Evolutionary conservation across 2,888 invertebrate species (phyloP).

Genomic region (Siphlonurus alternatus): DNA sequence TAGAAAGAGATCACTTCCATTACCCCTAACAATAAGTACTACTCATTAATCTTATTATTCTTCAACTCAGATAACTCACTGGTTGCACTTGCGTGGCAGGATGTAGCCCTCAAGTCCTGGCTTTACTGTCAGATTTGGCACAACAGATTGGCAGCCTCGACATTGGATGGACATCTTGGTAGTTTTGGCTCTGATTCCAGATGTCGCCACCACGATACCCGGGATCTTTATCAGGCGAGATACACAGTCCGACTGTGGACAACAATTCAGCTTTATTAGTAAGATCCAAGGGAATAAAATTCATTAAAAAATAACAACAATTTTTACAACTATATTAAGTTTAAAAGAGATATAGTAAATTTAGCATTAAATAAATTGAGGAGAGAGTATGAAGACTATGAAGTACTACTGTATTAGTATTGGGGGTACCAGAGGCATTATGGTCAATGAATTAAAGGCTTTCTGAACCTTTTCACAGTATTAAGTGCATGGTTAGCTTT

Average conservation of each 20-base stretch:
- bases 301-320: neutral
- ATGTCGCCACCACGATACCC: conserved; percentile 88
- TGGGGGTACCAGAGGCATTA: no score
- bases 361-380: neutral
- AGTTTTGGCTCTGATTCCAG: conserved; percentile 89
- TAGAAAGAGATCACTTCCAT: no score
- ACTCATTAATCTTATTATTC: neutral
- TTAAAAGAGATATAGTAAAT: neutral
- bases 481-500: no score
- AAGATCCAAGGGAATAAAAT: neutral
- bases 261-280: conserved; percentile 4
- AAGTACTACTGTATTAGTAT: no score
- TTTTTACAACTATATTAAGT: neutral
- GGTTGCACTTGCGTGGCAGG: conserved; percentile 84
- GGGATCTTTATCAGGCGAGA: conserved; percentile 87
- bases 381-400: no score
- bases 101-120: conserved; percentile 94
- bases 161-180: conserved; percentile 92
- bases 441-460: no score
- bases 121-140: conserved; percentile 77
- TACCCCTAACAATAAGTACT: no score
- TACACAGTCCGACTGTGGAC: conserved; percentile 72
- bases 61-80: conserved; percentile 48
- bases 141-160: conserved; percentile 74
- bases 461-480: no score